Conservation (phyloP, 2,888 invertebrate species). For the Allygus modestus region DNA sequence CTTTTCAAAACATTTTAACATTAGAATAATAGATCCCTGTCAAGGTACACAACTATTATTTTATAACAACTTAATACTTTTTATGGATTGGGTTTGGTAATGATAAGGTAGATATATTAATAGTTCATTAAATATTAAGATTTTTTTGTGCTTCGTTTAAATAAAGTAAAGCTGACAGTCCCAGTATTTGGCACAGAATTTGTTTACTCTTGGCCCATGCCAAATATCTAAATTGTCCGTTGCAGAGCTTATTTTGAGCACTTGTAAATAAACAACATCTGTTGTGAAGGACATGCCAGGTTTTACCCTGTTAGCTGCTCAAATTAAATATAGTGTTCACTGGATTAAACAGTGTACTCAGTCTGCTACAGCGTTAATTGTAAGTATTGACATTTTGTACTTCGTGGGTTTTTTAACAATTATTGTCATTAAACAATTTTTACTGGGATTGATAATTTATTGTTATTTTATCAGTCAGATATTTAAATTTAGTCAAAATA, state of each 20-base stretch:
- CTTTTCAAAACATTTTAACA: too few relatives aligned
- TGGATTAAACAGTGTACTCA: not conserved
- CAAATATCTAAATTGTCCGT: slow-evolving; percentile 6
- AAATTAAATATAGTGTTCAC: not conserved
- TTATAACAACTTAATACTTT: too few relatives aligned
- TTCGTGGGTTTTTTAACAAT: too few relatives aligned
- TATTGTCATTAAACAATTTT: not conserved
- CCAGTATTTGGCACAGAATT: slow-evolving; percentile 2
- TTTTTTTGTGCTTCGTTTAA: too few relatives aligned
- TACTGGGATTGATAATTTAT: not conserved
- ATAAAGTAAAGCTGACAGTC: not conserved
- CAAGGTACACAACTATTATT: too few relatives aligned
- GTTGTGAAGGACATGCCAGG: slow-evolving; percentile 17
- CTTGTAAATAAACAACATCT: slow-evolving; percentile 48
- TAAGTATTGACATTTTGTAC: not conserved
- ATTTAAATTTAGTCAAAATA: too few relatives aligned
- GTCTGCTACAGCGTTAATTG: not conserved
- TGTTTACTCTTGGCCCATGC: slow-evolving; percentile 17
- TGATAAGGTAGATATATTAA: too few relatives aligned
- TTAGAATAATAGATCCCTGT: too few relatives aligned
- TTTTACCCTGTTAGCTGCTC: not conserved
- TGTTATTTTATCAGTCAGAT: not conserved
- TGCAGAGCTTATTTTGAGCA: slow-evolving; percentile 16
- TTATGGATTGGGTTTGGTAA: too few relatives aligned
- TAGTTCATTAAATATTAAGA: too few relatives aligned